A percentile compares a stretch with the other conserved stretches of the same genome.
These are phyloP conservation scores for Trogon surrucura DNA, from an alignment of 2,113 vertebrate species.

Conservation along the genomic window DNA sequence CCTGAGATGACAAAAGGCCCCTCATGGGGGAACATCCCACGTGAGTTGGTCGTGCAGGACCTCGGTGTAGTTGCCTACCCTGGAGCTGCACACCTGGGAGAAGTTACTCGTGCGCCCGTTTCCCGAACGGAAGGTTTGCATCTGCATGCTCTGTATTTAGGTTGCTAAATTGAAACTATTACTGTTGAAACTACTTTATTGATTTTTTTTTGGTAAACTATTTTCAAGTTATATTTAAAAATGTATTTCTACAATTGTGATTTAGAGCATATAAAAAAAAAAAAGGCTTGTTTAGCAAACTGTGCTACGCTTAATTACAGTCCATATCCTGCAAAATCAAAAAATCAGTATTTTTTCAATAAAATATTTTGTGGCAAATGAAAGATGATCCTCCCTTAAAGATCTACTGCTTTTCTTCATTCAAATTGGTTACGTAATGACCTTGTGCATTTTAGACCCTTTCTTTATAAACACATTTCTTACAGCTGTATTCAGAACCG, in stretches of 20 bases:
- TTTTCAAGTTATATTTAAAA: background rate
- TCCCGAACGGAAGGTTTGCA: background rate
- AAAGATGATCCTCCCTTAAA: slow-evolving; percentile 64
- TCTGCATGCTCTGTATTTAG: background rate
- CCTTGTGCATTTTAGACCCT: slow-evolving; percentile 36
- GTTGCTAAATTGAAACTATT: background rate
- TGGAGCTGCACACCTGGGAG: background rate
- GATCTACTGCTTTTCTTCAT: slow-evolving; percentile 59
- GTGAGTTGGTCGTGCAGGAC: background rate
- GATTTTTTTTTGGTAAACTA: background rate
- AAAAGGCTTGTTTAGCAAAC: background rate
- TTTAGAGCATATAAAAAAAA: background rate
- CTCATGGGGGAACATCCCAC: background rate
- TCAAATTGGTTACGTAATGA: background rate
- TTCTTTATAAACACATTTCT: slow-evolving; percentile 64
- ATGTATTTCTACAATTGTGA: background rate
- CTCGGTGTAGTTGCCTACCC: background rate
- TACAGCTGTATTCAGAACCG: slow-evolving; percentile 33
- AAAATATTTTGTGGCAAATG: slow-evolving; percentile 59
- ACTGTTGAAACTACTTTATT: background rate
- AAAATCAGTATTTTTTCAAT: background rate
- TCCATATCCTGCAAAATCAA: background rate
- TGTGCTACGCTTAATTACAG: background rate
- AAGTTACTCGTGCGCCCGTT: background rate
- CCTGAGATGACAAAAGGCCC: background rate